Evolutionary conservation across 1,140 invertebrate species (phyloP).

Genomic region (Drosophila neocordata): DNA sequence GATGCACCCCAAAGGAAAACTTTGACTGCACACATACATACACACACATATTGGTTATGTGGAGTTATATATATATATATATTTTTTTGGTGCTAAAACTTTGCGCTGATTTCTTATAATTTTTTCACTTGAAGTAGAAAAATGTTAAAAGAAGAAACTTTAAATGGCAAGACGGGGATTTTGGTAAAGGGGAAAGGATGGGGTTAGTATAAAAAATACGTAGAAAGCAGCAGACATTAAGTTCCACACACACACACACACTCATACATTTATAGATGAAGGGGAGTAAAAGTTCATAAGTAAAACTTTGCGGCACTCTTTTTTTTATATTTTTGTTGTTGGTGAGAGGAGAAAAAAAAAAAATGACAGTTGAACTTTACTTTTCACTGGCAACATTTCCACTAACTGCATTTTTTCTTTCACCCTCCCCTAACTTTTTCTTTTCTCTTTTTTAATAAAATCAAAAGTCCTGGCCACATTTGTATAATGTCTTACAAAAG

Average conservation of each 20-base stretch:
- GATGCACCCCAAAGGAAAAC: conserved; percentile 67
- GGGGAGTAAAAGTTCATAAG: conserved; percentile 70
- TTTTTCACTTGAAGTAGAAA: conserved; percentile 46
- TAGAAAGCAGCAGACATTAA: conserved; percentile 17
- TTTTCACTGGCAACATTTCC: conserved; percentile 23
- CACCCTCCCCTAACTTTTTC: background rate
- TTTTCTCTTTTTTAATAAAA: conserved; percentile 60
- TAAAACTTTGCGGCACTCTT: conserved; percentile 52
- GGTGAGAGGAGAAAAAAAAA: conserved; percentile 37
- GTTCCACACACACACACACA: conserved; percentile 44
- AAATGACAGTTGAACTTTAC: conserved; percentile 73
- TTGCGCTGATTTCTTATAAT: conserved; percentile 70
- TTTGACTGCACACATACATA: conserved; percentile 61
- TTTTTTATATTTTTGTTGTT: too few relatives aligned
- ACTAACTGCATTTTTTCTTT: conserved; percentile 54
- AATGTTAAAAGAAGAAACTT: conserved; percentile 63
- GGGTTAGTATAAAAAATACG: background rate
- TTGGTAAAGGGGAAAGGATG: background rate
- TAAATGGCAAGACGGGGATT: conserved; percentile 54
- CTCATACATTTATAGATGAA: conserved; percentile 43
- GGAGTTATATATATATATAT: conserved; percentile 3
- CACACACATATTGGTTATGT: conserved; percentile 64
- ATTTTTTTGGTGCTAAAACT: conserved; percentile 51
- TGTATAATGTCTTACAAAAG: conserved; percentile 61
- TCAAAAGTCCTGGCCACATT: conserved; percentile 61